phyloP scores from a whole-genome alignment of 2,113 vertebrate genomes.

The Trachemys scripta region DNA sequence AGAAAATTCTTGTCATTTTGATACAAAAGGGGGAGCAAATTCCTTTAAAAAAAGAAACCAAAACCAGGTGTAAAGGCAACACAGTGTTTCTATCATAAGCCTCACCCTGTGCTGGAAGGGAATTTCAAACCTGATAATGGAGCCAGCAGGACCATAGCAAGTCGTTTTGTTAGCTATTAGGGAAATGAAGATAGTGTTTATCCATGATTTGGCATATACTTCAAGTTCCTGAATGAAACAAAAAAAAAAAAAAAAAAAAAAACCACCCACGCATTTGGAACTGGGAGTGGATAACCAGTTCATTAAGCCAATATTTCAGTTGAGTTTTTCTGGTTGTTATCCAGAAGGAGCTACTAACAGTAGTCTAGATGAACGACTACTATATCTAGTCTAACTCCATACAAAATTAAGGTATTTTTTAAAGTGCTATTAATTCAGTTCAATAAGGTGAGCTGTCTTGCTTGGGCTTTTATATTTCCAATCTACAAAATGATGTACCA shows the following conservation, averaged over 20 bases:
- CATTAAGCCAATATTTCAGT: neutral
- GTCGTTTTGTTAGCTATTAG: neutral
- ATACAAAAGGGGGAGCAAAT: neutral
- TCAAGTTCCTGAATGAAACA: neutral
- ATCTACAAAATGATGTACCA: neutral
- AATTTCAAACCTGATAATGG: neutral
- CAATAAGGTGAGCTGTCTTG: neutral
- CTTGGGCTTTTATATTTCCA: neutral
- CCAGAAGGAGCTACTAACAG: neutral
- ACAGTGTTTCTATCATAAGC: rapidly evolving
- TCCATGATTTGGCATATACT: neutral
- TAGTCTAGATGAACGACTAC: neutral
- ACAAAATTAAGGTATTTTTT: neutral
- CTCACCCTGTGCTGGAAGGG: neutral
- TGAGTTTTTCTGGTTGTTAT: neutral
- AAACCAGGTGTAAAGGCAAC: neutral
- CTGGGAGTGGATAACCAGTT: neutral
- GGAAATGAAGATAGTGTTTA: neutral
- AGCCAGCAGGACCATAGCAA: neutral
- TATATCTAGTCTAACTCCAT: neutral
- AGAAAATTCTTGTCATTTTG: neutral
- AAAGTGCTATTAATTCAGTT: neutral
- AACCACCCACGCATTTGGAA: neutral
- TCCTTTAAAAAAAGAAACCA: neutral
- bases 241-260: neutral